A percentile compares a stretch with the other conserved stretches of the same genome.
These are phyloP conservation scores for Danionella dracula DNA, from an alignment of 2,797 vertebrate species.

Conservation along the genomic window DNA sequence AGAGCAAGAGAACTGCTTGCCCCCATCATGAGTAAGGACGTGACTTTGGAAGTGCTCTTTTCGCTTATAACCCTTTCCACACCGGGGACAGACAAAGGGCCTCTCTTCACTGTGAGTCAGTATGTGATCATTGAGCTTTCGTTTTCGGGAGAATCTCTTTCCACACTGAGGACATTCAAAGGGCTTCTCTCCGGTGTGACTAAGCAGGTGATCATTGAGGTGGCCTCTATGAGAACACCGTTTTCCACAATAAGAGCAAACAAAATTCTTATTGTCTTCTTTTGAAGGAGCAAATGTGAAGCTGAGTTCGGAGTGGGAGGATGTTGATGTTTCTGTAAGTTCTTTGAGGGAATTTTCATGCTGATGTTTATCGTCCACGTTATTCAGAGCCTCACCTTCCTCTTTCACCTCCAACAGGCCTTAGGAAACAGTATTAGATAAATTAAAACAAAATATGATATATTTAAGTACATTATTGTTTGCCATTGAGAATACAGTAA, in stretches of 20 bases:
- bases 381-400: neutral
- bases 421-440: neutral
- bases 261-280: neutral
- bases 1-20: constrained; percentile 2
- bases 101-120: neutral
- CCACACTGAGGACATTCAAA: constrained; percentile 2
- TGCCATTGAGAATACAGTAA: no score
- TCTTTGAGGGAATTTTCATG: neutral
- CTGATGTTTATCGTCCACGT: neutral
- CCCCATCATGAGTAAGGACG: neutral
- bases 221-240: neutral
- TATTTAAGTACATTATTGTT: no score
- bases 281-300: neutral
- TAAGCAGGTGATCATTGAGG: constrained; percentile 3
- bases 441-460: no score
- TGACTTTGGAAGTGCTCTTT: neutral
- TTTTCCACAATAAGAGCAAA: neutral
- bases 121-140: neutral
- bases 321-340: neutral
- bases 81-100: constrained; percentile 1
- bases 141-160: neutral
- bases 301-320: neutral
- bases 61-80: neutral
- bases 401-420: neutral
- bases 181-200: constrained; percentile 3